Conservation (phyloP, 2,888 invertebrate species). For the Sialis fuliginosa region DNA sequence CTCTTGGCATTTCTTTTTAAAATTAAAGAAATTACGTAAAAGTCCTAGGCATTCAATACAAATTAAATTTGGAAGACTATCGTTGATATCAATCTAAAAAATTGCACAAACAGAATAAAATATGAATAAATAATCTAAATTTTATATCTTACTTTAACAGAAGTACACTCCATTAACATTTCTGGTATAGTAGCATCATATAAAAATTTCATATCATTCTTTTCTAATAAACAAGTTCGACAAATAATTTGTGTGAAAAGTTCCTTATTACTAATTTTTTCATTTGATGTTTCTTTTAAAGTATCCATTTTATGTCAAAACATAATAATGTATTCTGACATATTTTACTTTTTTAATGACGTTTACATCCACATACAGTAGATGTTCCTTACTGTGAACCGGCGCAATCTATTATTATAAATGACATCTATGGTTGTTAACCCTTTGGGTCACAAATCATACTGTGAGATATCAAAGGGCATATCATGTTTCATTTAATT, state of each 20-base stretch:
- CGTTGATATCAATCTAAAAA: background rate
- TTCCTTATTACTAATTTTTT: no score
- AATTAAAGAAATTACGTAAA: background rate
- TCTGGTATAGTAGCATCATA: background rate
- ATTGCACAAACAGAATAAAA: background rate
- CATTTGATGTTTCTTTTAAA: no score
- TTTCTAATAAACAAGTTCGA: constrained; percentile 1
- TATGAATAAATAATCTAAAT: background rate
- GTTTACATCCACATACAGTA: no score
- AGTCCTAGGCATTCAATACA: background rate
- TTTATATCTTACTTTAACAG: background rate
- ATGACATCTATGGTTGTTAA: no score
- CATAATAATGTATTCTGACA: no score
- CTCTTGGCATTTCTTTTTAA: background rate
- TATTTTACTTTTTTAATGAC: no score
- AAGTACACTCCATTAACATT: constrained; percentile 3
- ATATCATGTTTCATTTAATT: no score
- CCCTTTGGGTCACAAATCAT: no score
- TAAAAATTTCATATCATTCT: constrained; percentile 1
- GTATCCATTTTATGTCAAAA: no score
- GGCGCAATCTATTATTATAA: no score
- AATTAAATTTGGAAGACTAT: background rate
- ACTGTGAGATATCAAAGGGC: no score
- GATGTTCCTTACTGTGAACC: no score
- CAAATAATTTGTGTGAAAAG: background rate